phyloP scores from a whole-genome alignment of 2,888 invertebrate species.

The Dastarcus helophoroides region DNA sequence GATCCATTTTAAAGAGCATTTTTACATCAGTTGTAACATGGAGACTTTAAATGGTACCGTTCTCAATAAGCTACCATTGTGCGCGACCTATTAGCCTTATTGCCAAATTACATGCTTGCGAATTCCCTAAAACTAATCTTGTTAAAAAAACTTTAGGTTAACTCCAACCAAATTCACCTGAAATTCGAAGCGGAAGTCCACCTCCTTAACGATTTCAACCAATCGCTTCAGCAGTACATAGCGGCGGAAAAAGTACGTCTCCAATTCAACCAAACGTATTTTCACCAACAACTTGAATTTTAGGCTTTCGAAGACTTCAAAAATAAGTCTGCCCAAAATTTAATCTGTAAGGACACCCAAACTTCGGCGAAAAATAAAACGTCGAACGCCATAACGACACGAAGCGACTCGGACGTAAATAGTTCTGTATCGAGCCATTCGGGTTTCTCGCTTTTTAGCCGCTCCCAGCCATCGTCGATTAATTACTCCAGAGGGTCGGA shows the following conservation, averaged over 20 bases:
- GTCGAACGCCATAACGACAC: background rate
- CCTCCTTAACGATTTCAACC: conserved; percentile 48
- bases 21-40: too few relatives aligned
- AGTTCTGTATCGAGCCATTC: too few relatives aligned
- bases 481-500: conserved; percentile 30
- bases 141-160: conserved; percentile 2
- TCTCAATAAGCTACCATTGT: too few relatives aligned
- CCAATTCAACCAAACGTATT: background rate
- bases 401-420: too few relatives aligned
- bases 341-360: conserved; percentile 27
- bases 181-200: conserved; percentile 50
- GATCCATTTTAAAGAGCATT: too few relatives aligned
- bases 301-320: conserved; percentile 23
- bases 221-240: conserved; percentile 44
- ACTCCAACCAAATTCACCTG: conserved; percentile 38
- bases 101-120: too few relatives aligned
- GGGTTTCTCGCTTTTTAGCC: too few relatives aligned
- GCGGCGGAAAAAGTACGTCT: conserved; percentile 41
- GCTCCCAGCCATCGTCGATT: conserved; percentile 23
- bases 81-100: too few relatives aligned
- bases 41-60: too few relatives aligned
- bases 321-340: conserved; percentile 18
- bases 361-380: conserved; percentile 20
- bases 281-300: too few relatives aligned
- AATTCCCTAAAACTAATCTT: too few relatives aligned